These are phyloP conservation scores for Rhodeus uyekii DNA, from an alignment of 2,797 vertebrate genomes.

Conservation along the genomic window DNA sequence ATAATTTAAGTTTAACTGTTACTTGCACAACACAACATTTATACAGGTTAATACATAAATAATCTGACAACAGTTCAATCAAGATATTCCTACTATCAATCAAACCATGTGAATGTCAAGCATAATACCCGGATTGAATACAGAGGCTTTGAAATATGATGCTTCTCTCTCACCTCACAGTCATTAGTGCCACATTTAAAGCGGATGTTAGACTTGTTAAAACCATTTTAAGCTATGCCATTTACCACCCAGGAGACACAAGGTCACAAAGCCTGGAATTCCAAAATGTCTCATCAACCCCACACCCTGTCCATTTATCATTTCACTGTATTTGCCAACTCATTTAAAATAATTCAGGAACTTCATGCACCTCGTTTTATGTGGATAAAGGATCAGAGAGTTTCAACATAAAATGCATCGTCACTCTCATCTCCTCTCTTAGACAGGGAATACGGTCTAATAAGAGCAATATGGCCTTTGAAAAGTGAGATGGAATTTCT, in stretches of 20 bases:
- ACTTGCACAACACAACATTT: background rate
- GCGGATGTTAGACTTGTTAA: slow-evolving; percentile 23
- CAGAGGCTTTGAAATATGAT: slow-evolving; percentile 21
- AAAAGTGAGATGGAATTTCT: slow-evolving; percentile 18
- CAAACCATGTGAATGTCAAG: background rate
- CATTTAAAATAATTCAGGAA: background rate
- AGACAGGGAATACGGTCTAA: background rate
- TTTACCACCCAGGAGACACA: slow-evolving; percentile 32
- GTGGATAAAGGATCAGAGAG: slow-evolving; percentile 7
- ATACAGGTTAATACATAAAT: background rate
- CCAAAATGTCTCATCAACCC: background rate
- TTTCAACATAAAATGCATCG: background rate
- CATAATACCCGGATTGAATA: slow-evolving; percentile 4
- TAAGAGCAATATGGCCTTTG: background rate
- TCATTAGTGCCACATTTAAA: slow-evolving; percentile 26
- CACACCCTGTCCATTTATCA: slow-evolving; percentile 3
- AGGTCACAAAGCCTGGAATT: slow-evolving; percentile 6
- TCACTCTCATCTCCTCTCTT: background rate
- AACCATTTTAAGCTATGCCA: slow-evolving; percentile 2
- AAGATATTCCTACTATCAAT: slow-evolving; percentile 4
- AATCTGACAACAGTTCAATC: background rate
- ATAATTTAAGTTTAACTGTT: too few species aligned
- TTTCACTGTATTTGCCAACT: slow-evolving; percentile 2
- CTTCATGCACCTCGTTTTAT: background rate
- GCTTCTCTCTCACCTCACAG: background rate